Base-by-base conservation (phyloP, 2,888 invertebrate species). In the Pherbina coryleti region DNA sequence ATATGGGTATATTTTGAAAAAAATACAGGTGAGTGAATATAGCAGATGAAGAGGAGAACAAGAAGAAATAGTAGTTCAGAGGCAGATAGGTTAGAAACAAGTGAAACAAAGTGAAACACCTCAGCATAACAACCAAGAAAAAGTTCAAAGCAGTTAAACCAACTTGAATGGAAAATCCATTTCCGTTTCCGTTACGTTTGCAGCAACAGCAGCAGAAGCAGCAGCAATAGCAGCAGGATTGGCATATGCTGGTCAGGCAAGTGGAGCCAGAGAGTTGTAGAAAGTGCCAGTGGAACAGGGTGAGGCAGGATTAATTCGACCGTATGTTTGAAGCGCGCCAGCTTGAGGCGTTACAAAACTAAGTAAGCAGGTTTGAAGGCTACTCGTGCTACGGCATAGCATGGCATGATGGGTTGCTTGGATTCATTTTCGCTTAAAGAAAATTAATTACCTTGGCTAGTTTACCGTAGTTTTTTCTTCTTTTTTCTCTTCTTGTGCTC, bases 371-470 rank as follows among this genome's bases (percentile, higher is more conserved):
- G 49, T 11, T 44, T 62, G 34, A n/a, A 22, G 37, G 34, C 7
- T 55, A 25, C 4, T 71, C 37, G 28, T 22, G 19, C 22, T 37
- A 4, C 25, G 67, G 44, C 44, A 28, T 14, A 17, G 69, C 31
- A n/a, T n/a, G 44, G 34, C 34, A 37, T n/a, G 31, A 37, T 66
- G 17, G 31, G 34, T 66, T 25, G 9, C 28, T 34, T 25, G 34
- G 53, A 19, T 75, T 66, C 55, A 75, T n/a, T 75, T 37, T 66
- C 66, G 55, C 57, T 69, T 75, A 73, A 80, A 83, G 84, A 86
- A 86, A 86, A 86, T 86, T 86, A 86, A 86, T 86, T 86, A 86
- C 85, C 86, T 86, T 85, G 84, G 87, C 86, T 85, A 86, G 55
- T 37, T 67, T 31, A 37, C 28, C 22, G 17, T n/a, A 9, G 57